These are phyloP conservation scores for Chloebia gouldiae DNA, from an alignment of 2,113 vertebrate species.

Conservation along the genomic window DNA sequence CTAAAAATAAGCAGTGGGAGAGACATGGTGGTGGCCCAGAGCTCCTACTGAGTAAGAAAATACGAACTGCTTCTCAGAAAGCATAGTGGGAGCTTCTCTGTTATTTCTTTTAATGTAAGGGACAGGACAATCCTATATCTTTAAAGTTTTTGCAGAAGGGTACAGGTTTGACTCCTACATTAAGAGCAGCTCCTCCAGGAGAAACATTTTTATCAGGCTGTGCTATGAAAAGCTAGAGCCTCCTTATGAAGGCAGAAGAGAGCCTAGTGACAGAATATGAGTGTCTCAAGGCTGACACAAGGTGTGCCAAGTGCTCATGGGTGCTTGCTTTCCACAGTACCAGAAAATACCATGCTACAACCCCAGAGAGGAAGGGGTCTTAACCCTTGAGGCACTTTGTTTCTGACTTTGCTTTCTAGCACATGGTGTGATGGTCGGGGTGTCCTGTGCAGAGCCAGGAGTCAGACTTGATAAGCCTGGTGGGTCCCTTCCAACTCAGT, in stretches of 20 bases:
- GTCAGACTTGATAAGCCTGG: neutral
- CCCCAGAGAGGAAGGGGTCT: neutral
- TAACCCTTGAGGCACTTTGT: neutral
- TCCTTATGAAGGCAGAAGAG: neutral
- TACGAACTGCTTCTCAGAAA: neutral
- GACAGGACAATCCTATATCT: neutral
- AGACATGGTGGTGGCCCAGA: neutral
- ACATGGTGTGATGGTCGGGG: neutral
- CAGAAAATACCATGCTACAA: neutral
- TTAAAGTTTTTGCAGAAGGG: neutral
- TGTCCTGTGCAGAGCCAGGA: neutral
- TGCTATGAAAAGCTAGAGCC: neutral
- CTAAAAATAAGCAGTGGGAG: neutral
- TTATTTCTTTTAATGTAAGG: neutral
- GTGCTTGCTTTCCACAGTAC: neutral
- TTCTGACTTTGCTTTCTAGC: neutral
- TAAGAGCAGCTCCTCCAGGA: neutral
- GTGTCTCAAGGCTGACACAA: neutral
- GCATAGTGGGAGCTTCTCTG: neutral
- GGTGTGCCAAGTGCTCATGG: neutral
- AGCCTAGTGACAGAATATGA: neutral
- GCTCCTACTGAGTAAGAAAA: neutral
- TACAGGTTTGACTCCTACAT: neutral
- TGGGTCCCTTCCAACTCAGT: neutral
- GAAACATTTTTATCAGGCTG: neutral